Evolutionary conservation across 1,140 invertebrate genomes (phyloP).

Genomic region (Lepeophtheirus salmonis): DNA sequence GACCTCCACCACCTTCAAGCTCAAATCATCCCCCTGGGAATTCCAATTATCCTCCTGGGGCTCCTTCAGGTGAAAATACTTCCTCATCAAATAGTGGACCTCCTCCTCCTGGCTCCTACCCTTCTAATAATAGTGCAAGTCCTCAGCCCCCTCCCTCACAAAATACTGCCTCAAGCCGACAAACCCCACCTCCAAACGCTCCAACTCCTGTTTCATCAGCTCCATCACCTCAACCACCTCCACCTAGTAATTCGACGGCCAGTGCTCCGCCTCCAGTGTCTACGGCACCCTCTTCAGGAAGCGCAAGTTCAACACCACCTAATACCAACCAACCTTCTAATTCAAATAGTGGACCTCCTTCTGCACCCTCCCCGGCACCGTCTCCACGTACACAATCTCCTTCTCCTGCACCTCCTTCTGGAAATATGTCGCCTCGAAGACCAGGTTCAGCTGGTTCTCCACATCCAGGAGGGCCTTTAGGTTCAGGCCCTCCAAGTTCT

Average conservation of each 20-base stretch:
- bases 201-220: neutral
- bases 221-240: neutral
- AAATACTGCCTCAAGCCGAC: too few species aligned
- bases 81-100: neutral
- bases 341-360: too few species aligned
- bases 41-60: neutral
- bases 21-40: neutral
- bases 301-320: neutral
- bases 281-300: neutral
- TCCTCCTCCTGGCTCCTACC: neutral
- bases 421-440: constrained; percentile 24
- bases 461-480: too few species aligned
- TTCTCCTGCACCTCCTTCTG: constrained; percentile 26
- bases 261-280: neutral
- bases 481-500: too few species aligned
- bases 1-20: neutral
- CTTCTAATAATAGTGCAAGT: neutral
- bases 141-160: constrained; percentile 17
- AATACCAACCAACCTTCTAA: neutral
- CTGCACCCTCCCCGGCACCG: constrained; percentile 23
- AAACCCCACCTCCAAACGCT: neutral
- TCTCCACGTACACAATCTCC: constrained; percentile 27
- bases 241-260: too few species aligned
- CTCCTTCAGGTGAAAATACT: neutral
- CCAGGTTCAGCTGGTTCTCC: constrained; percentile 30